Evolutionary conservation across 2,113 vertebrate genomes (phyloP).

Genomic region (Phaethornis superciliosus): DNA sequence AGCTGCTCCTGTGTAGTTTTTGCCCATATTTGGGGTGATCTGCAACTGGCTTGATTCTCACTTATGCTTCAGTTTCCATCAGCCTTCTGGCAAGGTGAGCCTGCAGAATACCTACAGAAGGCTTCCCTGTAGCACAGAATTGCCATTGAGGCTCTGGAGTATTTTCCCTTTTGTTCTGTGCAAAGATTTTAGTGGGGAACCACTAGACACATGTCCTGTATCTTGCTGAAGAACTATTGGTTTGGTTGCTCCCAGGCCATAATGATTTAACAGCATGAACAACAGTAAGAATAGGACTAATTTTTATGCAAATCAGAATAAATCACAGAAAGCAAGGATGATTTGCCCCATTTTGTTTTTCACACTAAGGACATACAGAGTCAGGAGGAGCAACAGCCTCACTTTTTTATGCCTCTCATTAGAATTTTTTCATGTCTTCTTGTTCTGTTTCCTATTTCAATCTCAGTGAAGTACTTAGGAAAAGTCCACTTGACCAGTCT

Average conservation of each 20-base stretch:
- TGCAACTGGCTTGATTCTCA: neutral
- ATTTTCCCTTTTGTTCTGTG: neutral
- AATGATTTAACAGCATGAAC: neutral
- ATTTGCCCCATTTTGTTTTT: neutral
- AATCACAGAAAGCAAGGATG: neutral
- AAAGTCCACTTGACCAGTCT: neutral
- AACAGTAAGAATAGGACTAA: neutral
- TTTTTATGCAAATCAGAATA: neutral
- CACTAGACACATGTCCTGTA: neutral
- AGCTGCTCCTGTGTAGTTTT: neutral
- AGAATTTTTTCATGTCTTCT: neutral
- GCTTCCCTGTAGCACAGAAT: neutral
- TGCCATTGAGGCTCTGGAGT: neutral
- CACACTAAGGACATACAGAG: neutral
- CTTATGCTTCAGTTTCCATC: neutral
- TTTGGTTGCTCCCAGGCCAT: neutral
- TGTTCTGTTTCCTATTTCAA: neutral
- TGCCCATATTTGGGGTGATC: conserved; percentile 11
- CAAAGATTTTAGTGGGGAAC: neutral
- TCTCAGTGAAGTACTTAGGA: neutral
- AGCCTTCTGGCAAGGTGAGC: neutral
- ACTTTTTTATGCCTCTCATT: neutral
- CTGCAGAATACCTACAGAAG: neutral
- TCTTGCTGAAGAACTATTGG: neutral
- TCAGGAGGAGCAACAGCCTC: neutral